phyloP scores from a whole-genome alignment of 2,113 vertebrate species.

The Larimichthys polyactis region DNA sequence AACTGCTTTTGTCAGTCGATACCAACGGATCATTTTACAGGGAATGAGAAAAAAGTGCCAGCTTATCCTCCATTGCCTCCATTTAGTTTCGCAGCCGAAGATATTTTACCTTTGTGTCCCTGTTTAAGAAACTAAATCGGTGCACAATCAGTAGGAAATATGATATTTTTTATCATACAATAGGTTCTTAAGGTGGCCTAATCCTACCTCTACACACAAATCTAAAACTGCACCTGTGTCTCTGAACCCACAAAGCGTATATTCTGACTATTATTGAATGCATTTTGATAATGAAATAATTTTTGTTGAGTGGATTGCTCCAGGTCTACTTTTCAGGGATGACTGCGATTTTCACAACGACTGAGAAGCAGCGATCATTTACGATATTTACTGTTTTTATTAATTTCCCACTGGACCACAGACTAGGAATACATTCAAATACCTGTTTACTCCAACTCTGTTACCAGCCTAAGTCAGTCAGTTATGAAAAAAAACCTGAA shows the following conservation, averaged over 20 bases:
- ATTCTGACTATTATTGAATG: not conserved
- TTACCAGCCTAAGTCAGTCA: not conserved
- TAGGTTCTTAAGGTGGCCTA: not conserved
- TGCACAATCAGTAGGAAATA: not conserved
- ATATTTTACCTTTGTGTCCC: not conserved
- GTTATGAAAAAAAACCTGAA: not conserved
- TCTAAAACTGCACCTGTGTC: not conserved
- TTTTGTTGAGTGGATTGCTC: not conserved
- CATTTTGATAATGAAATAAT: not conserved
- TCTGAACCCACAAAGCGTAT: not conserved
- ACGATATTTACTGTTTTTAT: not conserved
- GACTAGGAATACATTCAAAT: not conserved
- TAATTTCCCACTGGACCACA: too few species aligned
- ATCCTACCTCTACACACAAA: not conserved
- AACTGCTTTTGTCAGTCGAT: slow-evolving; percentile 11
- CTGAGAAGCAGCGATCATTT: too few species aligned
- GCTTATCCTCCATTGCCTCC: slow-evolving; percentile 9
- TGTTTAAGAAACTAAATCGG: not conserved
- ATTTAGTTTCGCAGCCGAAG: slow-evolving; percentile 21
- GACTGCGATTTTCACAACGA: not conserved
- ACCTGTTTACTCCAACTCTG: too few species aligned
- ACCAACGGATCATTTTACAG: slow-evolving; percentile 15
- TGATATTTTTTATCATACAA: slow-evolving; percentile 10
- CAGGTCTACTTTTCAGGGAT: not conserved
- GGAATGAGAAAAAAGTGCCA: slow-evolving; percentile 25